A percentile compares a stretch with the other conserved stretches of the same genome.
Evolutionary conservation across 1,140 invertebrate species (phyloP).

Genomic region (Caerostris darwini): DNA sequence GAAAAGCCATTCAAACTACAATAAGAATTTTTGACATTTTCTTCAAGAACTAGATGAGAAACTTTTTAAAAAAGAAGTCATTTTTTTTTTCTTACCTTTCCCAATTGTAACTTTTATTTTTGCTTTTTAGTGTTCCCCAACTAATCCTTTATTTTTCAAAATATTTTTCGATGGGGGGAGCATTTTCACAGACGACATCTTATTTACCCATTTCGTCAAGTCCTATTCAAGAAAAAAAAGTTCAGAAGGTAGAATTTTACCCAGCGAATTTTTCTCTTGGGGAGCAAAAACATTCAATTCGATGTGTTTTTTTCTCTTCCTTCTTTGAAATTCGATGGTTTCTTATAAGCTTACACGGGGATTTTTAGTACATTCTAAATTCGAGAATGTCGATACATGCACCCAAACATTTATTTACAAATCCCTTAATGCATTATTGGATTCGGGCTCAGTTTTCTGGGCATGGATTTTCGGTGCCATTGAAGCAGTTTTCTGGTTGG

Average conservation of each 20-base stretch:
- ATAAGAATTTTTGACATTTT: too few species aligned
- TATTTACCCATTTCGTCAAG: slow-evolving; percentile 2
- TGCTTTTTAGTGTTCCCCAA: neutral
- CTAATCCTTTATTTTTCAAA: neutral
- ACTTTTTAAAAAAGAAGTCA: too few species aligned
- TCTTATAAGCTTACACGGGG: neutral
- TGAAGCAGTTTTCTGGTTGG: neutral
- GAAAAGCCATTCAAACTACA: too few species aligned
- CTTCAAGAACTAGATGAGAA: too few species aligned
- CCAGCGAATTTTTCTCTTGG: too few species aligned
- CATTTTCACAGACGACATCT: neutral
- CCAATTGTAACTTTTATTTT: neutral
- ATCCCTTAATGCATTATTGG: neutral
- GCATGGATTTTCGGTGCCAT: neutral
- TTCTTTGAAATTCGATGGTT: too few species aligned
- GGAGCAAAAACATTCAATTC: neutral
- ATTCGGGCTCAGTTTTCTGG: neutral
- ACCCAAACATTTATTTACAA: neutral
- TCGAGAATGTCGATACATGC: neutral
- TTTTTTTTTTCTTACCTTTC: neutral
- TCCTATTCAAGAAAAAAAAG: neutral
- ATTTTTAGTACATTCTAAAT: neutral
- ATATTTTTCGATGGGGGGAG: neutral
- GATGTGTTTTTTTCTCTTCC: neutral
- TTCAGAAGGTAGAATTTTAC: neutral